These are phyloP conservation scores for Caradrina clavipalpis DNA, from an alignment of 2,888 invertebrate species.

Conservation along the genomic window DNA sequence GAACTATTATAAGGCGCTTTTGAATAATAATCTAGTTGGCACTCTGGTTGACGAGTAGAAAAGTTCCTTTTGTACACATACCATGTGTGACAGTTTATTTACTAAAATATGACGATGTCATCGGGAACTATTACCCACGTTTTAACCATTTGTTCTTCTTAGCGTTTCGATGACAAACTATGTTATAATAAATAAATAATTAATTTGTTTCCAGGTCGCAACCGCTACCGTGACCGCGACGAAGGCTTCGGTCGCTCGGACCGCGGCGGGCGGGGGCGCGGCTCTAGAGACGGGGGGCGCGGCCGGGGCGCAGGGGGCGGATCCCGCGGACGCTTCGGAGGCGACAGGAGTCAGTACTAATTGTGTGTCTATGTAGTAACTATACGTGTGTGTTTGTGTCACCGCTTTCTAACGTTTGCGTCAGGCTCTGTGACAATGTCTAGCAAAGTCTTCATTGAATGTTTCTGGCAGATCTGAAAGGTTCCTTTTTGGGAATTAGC, in stretches of 20 bases:
- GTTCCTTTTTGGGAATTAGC: background rate
- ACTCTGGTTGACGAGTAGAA: no score
- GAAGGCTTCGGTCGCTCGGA: slow-evolving; percentile 76
- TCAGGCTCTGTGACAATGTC: slow-evolving; percentile 1
- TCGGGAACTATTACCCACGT: no score
- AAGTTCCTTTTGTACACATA: no score
- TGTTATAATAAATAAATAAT: no score
- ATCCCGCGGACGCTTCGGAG: slow-evolving; percentile 62
- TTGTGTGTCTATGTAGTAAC: slow-evolving; percentile 39
- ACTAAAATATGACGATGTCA: no score
- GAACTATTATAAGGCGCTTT: no score
- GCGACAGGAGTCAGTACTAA: slow-evolving; percentile 66
- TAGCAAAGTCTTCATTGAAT: background rate
- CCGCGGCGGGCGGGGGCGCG: slow-evolving; percentile 48
- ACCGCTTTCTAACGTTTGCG: background rate
- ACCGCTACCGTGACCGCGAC: slow-evolving; percentile 85
- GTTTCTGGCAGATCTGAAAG: background rate
- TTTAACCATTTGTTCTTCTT: background rate
- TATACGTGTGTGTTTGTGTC: slow-evolving; percentile 15
- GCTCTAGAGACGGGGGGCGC: slow-evolving; percentile 32
- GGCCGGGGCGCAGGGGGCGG: slow-evolving; percentile 33
- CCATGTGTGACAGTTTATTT: background rate
- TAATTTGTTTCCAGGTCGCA: slow-evolving; percentile 74
- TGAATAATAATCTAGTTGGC: no score
- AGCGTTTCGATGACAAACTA: no score